Evolutionary conservation across 2,113 vertebrate species (phyloP).

Genomic region (Glaucomys volans): DNA sequence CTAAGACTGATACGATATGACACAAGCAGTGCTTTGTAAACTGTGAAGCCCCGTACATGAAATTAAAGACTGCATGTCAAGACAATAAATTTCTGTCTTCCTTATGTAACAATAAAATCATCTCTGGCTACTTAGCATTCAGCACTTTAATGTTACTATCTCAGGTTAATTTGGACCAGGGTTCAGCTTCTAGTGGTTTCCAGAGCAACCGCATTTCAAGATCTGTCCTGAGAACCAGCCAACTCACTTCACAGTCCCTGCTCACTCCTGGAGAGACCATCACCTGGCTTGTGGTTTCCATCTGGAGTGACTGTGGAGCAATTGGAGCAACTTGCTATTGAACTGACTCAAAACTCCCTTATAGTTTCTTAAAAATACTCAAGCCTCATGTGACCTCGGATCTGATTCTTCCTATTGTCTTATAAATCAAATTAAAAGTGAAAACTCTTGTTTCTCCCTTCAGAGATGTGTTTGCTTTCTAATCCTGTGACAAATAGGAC

Average conservation of each 20-base stretch:
- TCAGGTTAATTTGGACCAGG: background rate
- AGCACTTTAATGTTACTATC: background rate
- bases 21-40: background rate
- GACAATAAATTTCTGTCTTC: background rate
- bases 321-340: background rate
- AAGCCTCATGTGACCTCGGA: background rate
- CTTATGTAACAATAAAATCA: background rate
- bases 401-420: background rate
- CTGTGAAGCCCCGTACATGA: background rate
- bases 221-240: background rate
- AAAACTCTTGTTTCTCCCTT: background rate
- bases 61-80: background rate
- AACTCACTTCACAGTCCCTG: accelerated
- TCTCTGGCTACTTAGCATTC: background rate
- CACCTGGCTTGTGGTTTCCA: background rate
- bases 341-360: too few relatives aligned
- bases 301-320: too few relatives aligned
- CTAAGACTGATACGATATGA: background rate
- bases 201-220: background rate
- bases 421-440: background rate
- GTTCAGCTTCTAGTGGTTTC: background rate
- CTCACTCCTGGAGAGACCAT: background rate
- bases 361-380: too few relatives aligned
- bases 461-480: background rate
- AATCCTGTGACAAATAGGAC: background rate